These are phyloP conservation scores for Patiria pectinifera DNA, from an alignment of 53 echinoderm and acorn worm genomes.

Conservation along the genomic window DNA sequence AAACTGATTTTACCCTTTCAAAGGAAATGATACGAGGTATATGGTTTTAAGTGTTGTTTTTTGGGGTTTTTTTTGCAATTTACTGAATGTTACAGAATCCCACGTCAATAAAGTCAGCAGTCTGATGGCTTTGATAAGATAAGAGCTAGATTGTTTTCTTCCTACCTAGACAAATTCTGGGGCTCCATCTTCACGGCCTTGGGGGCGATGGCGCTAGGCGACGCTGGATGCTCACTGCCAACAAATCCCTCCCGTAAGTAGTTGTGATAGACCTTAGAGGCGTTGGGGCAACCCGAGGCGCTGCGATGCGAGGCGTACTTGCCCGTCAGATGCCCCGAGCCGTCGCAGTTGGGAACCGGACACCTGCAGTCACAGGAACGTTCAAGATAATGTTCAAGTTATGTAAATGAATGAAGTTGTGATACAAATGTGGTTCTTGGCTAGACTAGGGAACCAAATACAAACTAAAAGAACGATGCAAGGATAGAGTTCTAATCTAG, in stretches of 20 bases:
- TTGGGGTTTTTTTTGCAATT: no score
- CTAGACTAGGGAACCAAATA: no score
- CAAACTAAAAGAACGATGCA: no score
- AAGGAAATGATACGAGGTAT: no score
- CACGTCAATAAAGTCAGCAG: no score
- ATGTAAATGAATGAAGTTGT: not conserved
- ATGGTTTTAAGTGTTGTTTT: no score
- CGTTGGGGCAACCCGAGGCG: slow-evolving; percentile 93
- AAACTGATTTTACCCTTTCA: no score
- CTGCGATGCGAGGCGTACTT: slow-evolving; percentile 98
- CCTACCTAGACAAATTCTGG: slow-evolving; percentile 32
- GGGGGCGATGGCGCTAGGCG: slow-evolving; percentile 12
- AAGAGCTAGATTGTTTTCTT: no score
- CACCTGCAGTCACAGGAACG: slow-evolving; percentile 62
- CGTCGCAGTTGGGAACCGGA: slow-evolving; percentile 92
- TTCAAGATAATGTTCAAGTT: not conserved
- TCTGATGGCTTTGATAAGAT: no score
- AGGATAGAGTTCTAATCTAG: no score
- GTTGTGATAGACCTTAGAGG: slow-evolving; percentile 65
- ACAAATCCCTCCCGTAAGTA: slow-evolving; percentile 40
- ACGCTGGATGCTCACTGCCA: slow-evolving; percentile 15
- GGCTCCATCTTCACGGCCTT: slow-evolving; percentile 48
- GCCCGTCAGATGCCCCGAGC: slow-evolving; percentile 97
- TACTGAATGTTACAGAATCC: no score
- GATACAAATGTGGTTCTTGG: no score